Evolutionary conservation across 2,888 invertebrate species (phyloP), one percentile per base, ranked within the genome.

Genomic region (Alloplasta piceator): DNA sequence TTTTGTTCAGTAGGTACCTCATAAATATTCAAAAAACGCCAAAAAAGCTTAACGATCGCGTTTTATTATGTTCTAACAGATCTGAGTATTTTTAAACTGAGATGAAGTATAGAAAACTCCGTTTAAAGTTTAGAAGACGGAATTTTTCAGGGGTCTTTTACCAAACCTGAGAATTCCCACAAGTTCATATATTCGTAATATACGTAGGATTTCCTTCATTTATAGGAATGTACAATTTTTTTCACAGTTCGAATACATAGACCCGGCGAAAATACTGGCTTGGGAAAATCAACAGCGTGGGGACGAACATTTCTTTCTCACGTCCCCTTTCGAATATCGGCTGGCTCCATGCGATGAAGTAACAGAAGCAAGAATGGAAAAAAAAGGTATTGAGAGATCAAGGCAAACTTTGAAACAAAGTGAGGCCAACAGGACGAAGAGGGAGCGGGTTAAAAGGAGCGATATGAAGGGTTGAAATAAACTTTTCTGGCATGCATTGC

Each of bases 281-380:
- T 76, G 80, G 76, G 63, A 80, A 80, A 73, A 73, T 80, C 78
- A 76, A 73, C 72, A 80, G 72, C 64, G 73, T 80, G 80, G 61
- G 48, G 26, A 26, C 46, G 67, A n/a, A 67, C 16, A 61, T 73
- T 78, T 38, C 55, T 72, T 61, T 61, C 50, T 38, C 38, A 16
- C 39, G 58, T 50, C 12, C 48, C 39, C 38, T 50, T 14, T 46
- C 36, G 16, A 48, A 52, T 26, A 26, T 26, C 55, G 12, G 26
- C 9, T 36, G 43, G 48, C 9, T 9, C 26, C 10, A 36, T 26
- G 9, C 55, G 38, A 12, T 60, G 12, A 56, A 61, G 60, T 48
- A 41, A 14, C 10, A 36, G 56, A 58, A 36, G 67, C 61, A 50
- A 12, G 16, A 14, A 36, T 38, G 46, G 7, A 39, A 66, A 70